Base-by-base conservation (phyloP, 2,888 invertebrate genomes). In the Nycteola revayana region DNA sequence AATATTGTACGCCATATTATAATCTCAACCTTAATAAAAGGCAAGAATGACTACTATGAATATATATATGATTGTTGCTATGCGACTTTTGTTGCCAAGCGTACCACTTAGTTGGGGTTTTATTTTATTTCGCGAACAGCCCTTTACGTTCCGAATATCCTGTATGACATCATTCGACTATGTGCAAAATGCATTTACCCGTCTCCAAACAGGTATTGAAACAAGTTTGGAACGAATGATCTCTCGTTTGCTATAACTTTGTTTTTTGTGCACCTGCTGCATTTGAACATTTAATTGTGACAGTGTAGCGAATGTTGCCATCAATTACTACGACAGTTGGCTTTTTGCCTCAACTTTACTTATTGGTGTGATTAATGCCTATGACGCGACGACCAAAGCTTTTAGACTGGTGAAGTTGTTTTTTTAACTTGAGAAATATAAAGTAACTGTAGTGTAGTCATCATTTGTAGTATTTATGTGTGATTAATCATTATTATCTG, bases 231-330 rank as follows among this genome's bases (percentile, higher is more conserved):
- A 7, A 14, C 49, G 72, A 78, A 79, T 64, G 73, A 60, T 67
- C 66, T 71, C 68, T 71, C 66, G 67, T 58, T 78, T 80, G 74
- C 66, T 66, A 69, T 74, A 74, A 77, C 40, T 60, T 53, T 32
- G 49, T 62, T 66, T 72, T 67, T 73, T 65, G 63, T 55, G 56
- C 81, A 83, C 81, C 84, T 84, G 82, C 73, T 70, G 65, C 63
- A 70, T 79, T 72, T 66, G 69, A 66, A 58, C 59, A 58, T 71
- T 74, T 75, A 77, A 75, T 75, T 71, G 75, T 74, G 66, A 66
- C 63, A 65, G 59, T 49, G 36, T 33, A 48, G 58, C 63, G 53
- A 75, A 72, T 68, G 66, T 59, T 61, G 61, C 69, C 69, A 80
- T 81, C 73, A 78, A 76, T 80, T 75, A 76, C 58, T 53, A 61